Evolutionary conservation across 2,113 vertebrate species (phyloP), one percentile per base, ranked within the genome.

Genomic region (Hemicordylus capensis): DNA sequence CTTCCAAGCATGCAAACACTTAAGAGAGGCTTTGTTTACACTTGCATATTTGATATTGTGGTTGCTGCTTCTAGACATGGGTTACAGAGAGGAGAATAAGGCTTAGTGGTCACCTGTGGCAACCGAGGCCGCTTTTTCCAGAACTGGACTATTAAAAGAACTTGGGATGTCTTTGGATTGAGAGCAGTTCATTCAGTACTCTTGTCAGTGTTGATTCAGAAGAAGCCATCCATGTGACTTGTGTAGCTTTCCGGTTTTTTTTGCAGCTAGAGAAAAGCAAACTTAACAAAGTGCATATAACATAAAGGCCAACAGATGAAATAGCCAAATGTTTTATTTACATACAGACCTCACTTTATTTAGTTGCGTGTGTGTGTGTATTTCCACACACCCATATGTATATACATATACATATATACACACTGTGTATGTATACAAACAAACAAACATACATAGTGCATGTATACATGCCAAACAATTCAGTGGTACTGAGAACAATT

Each of bases 401-500:
- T n/a, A n/a, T n/a, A n/a, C n/a, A n/a, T n/a, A n/a, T n/a, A n/a
- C n/a, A n/a, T n/a, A n/a, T n/a, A n/a, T n/a, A n/a, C n/a, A n/a
- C n/a, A n/a, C n/a, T n/a, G n/a, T n/a, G n/a, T n/a, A n/a, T n/a
- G n/a, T n/a, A n/a, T n/a, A n/a, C n/a, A n/a, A n/a, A n/a, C n/a
- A n/a, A n/a, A n/a, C n/a, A n/a, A n/a, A n/a, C n/a, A n/a, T n/a
- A n/a, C n/a, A n/a, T n/a, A n/a, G n/a, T n/a, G n/a, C n/a, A n/a
- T n/a, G n/a, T n/a, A n/a, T n/a, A n/a, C n/a, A n/a, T n/a, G 51
- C 51, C 51, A 54, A 54, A 54, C 17, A 75, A 59, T 67, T 91
- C 76, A 91, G 78, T 89, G 90, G 86, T 88, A 54, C 67, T 0
- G 17, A 85, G 87, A 90, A 89, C 88, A 93, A 88, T 86, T 92